Conservation (phyloP, 2,113 vertebrate species). For the Thymallus thymallus region DNA sequence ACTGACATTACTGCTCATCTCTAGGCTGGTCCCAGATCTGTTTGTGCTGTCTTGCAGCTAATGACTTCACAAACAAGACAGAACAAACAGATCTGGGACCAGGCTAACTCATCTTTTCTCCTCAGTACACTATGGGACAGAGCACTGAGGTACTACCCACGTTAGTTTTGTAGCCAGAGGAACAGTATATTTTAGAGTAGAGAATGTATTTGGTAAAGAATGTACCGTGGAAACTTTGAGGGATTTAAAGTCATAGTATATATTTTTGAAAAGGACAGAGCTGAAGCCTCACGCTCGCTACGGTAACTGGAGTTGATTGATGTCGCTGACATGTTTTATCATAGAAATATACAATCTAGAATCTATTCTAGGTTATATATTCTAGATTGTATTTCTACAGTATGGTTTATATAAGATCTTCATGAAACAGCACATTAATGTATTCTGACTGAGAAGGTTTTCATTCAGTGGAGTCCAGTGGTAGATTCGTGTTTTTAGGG, state of each 20-base stretch:
- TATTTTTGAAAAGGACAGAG: constrained; percentile 34
- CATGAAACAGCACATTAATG: constrained; percentile 13
- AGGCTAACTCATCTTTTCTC: too few relatives aligned
- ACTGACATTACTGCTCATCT: background rate
- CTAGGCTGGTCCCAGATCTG: background rate
- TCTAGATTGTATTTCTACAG: background rate
- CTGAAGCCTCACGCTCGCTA: background rate
- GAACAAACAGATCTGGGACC: too few relatives aligned
- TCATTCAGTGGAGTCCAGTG: background rate
- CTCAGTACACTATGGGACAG: background rate
- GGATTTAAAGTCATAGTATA: constrained; percentile 20
- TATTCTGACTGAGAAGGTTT: background rate
- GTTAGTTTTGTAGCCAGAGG: constrained; percentile 26
- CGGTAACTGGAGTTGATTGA: constrained; percentile 8
- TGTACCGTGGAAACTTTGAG: constrained; percentile 12
- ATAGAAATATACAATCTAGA: too few relatives aligned
- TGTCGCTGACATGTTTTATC: constrained; percentile 3
- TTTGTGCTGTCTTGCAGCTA: too few relatives aligned
- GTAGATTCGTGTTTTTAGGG: background rate
- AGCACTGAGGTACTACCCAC: background rate
- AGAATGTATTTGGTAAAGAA: constrained; percentile 20
- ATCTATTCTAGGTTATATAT: too few relatives aligned
- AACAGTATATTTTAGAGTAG: constrained; percentile 45
- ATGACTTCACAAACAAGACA: too few relatives aligned
- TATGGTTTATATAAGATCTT: background rate